These are phyloP conservation scores for Nixonia krombeini DNA, from an alignment of 1,140 invertebrate genomes.

Conservation along the genomic window DNA sequence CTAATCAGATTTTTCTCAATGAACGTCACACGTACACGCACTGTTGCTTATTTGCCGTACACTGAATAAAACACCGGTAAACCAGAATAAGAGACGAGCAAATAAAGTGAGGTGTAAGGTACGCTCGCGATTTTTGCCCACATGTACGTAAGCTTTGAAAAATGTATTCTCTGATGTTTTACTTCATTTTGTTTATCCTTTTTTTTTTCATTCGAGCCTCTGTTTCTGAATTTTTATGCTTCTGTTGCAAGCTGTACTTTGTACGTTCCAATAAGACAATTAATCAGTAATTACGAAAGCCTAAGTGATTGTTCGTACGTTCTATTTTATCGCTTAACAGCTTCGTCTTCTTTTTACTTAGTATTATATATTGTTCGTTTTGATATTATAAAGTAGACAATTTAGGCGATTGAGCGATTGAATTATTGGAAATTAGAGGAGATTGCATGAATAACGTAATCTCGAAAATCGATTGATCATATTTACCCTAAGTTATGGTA, in stretches of 20 bases:
- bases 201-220: constrained; percentile 46
- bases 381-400: constrained; percentile 20
- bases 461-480: constrained; percentile 31
- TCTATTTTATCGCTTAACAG: constrained; percentile 52
- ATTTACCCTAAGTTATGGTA: constrained; percentile 1
- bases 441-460: constrained; percentile 31
- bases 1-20: no score
- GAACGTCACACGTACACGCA: no score
- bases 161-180: constrained; percentile 33
- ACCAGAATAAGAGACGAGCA: constrained; percentile 6
- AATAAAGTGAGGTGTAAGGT: constrained; percentile 30
- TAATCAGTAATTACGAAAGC: constrained; percentile 28
- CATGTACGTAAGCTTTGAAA: constrained; percentile 35
- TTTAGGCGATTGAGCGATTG: constrained; percentile 35
- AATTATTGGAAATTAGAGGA: constrained; percentile 29
- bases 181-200: constrained; percentile 39
- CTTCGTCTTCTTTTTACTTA: constrained; percentile 47
- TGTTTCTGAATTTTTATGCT: constrained; percentile 44
- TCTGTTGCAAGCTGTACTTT: constrained; percentile 52
- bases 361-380: constrained; percentile 17
- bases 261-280: constrained; percentile 12
- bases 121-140: constrained; percentile 29
- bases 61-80: constrained; percentile 12
- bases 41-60: constrained; percentile 8
- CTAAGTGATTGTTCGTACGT: constrained; percentile 27